Conservation (phyloP, 2,113 vertebrate genomes). For the Acrocephalus arundinaceus region DNA sequence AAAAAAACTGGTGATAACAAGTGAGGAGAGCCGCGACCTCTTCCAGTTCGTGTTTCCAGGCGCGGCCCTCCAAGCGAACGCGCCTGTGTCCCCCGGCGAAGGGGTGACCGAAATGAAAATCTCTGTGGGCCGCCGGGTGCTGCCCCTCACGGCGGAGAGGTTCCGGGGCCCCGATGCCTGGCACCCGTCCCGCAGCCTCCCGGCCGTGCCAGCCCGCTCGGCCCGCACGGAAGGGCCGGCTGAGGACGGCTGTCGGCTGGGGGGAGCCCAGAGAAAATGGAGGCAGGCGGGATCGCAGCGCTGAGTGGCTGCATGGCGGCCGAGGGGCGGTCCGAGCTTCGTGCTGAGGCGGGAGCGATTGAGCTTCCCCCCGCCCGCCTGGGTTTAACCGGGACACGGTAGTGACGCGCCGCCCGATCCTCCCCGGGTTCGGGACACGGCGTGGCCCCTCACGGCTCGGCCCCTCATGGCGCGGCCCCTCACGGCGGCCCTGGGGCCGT, state of each 20-base stretch:
- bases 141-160: neutral
- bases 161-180: fast-evolving
- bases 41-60: neutral
- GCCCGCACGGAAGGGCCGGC: neutral
- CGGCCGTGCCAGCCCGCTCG: neutral
- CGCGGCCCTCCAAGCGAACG: neutral
- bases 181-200: neutral
- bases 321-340: neutral
- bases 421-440: too few relatives aligned
- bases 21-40: neutral
- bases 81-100: too few relatives aligned
- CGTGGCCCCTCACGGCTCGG: neutral
- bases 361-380: neutral
- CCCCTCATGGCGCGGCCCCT: neutral
- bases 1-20: too few relatives aligned
- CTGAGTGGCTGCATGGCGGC: neutral
- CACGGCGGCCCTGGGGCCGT: neutral
- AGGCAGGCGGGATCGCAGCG: neutral
- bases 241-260: neutral
- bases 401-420: fast-evolving
- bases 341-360: too few relatives aligned
- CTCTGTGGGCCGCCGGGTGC: neutral
- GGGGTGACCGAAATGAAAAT: neutral
- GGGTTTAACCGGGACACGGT: too few relatives aligned
- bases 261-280: neutral